Percentiles rank a stretch among this genome's conserved stretches.
phyloP scores from a whole-genome alignment of 2,888 invertebrate species.

The Cacoxenus indagator region DNA sequence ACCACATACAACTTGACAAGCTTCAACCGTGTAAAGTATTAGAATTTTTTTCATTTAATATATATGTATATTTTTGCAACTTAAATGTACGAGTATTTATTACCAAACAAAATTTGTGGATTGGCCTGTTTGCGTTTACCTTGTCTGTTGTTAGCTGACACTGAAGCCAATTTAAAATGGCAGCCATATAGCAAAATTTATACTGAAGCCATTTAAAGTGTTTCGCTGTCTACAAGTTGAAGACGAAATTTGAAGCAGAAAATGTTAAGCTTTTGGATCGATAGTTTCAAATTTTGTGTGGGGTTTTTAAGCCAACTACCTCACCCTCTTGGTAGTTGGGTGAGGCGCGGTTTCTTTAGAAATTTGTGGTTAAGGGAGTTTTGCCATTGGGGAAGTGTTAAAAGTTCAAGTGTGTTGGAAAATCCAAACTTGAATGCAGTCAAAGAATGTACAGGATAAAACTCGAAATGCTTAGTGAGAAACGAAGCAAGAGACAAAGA shows the following conservation, averaged over 20 bases:
- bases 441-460: no score
- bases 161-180: not conserved
- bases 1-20: not conserved
- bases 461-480: no score
- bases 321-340: no score
- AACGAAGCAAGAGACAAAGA: no score
- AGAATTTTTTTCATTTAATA: not conserved
- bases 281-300: no score
- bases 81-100: not conserved
- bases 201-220: slow-evolving; percentile 61
- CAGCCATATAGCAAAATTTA: slow-evolving; percentile 34
- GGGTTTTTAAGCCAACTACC: no score
- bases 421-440: no score
- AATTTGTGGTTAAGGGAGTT: no score
- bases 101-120: not conserved
- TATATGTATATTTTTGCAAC: not conserved
- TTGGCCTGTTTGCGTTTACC: not conserved
- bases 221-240: not conserved
- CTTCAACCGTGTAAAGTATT: not conserved
- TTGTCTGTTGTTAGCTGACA: not conserved
- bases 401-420: no score
- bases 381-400: no score
- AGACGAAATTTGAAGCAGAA: not conserved
- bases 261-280: not conserved
- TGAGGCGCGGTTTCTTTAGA: no score